Conservation (phyloP, 2,797 vertebrate species). For the Pelodytes ibericus region DNA sequence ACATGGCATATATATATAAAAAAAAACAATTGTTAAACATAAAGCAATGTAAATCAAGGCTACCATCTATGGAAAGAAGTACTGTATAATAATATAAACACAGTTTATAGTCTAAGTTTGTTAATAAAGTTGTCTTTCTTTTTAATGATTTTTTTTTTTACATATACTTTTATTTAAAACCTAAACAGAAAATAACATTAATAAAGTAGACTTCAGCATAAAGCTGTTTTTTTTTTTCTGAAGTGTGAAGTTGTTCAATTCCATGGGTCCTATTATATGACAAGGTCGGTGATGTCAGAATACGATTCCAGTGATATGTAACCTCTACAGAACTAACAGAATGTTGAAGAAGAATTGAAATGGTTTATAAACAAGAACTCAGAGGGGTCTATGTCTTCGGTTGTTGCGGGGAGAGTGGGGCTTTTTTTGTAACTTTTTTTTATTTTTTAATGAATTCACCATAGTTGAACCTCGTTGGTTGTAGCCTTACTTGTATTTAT, state of each 20-base stretch:
- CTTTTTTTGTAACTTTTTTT: background rate
- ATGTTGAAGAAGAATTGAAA: conserved; percentile 64
- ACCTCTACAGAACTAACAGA: conserved; percentile 68
- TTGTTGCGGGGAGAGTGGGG: conserved; percentile 4
- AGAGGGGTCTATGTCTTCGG: conserved; percentile 62
- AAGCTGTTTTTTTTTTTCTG: conserved; percentile 65
- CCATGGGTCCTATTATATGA: conserved; percentile 62
- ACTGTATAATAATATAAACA: conserved; percentile 86
- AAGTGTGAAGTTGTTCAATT: conserved; percentile 66
- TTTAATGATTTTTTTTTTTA: conserved; percentile 69
- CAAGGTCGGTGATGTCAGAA: conserved; percentile 62
- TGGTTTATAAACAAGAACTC: conserved; percentile 65
- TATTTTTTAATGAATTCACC: conserved; percentile 72
- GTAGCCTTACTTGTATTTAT: conserved; percentile 69
- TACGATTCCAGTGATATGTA: conserved; percentile 66
- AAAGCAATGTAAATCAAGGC: conserved; percentile 86
- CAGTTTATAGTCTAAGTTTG: conserved; percentile 80
- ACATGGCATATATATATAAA: conserved; percentile 87
- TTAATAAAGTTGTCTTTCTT: conserved; percentile 75
- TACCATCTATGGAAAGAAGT: conserved; percentile 86
- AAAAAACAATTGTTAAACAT: conserved; percentile 83
- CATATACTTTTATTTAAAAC: conserved; percentile 75
- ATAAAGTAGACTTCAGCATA: conserved; percentile 71
- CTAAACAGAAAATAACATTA: conserved; percentile 73
- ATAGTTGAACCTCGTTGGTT: conserved; percentile 74